These are phyloP conservation scores for Ariolimax columbianus DNA, from an alignment of 2,888 invertebrate species.

Conservation along the genomic window DNA sequence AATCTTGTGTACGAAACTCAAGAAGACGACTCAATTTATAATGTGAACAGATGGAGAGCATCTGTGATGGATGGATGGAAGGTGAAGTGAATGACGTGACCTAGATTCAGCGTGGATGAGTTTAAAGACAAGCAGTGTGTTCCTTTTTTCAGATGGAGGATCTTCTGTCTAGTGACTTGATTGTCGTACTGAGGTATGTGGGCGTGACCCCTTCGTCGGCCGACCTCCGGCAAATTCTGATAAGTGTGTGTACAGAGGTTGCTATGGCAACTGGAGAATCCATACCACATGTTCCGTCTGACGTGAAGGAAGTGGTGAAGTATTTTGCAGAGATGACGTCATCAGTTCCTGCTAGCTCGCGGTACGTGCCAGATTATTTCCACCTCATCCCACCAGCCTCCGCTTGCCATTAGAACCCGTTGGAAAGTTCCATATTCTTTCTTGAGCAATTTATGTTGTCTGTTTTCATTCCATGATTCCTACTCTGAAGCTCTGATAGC, in stretches of 20 bases:
- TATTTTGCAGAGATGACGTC: constrained; percentile 67
- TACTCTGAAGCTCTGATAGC: too few species aligned
- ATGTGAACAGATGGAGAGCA: too few species aligned
- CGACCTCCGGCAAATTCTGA: constrained; percentile 70
- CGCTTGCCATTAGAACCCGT: too few species aligned
- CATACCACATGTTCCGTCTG: constrained; percentile 60
- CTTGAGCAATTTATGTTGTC: too few species aligned
- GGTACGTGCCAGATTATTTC: neutral
- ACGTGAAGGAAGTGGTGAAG: constrained; percentile 67
- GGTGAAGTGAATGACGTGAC: too few species aligned
- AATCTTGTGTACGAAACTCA: too few species aligned
- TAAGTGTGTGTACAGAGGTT: constrained; percentile 71
- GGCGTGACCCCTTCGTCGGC: constrained; percentile 67
- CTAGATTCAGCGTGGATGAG: too few species aligned
- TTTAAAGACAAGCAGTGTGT: neutral
- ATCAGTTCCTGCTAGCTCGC: constrained; percentile 59
- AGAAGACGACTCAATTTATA: too few species aligned
- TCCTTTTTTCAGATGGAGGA: constrained; percentile 29
- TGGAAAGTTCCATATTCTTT: too few species aligned
- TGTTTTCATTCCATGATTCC: too few species aligned
- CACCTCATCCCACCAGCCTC: too few species aligned
- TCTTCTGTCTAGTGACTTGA: neutral
- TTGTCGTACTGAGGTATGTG: constrained; percentile 69
- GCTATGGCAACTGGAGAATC: constrained; percentile 58
- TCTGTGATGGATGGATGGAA: too few species aligned